A percentile compares a stretch with the other conserved stretches of the same genome.
These are phyloP conservation scores for Entelurus aequoreus DNA, from an alignment of 2,113 vertebrate genomes.

Conservation along the genomic window DNA sequence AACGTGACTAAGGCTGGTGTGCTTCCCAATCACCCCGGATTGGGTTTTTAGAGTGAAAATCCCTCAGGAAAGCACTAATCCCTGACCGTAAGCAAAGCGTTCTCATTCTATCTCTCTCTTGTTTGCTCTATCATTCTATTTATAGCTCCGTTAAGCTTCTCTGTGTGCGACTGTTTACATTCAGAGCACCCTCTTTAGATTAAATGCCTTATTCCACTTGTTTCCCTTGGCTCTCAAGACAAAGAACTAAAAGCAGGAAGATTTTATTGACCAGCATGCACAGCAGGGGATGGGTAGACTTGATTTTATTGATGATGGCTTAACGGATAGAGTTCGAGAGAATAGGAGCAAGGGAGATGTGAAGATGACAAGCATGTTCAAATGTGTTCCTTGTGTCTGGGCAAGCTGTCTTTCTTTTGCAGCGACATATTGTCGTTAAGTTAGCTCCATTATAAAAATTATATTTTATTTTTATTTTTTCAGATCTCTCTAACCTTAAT, in stretches of 20 bases:
- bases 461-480: no score
- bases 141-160: slow-evolving; percentile 64
- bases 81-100: slow-evolving; percentile 68
- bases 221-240: slow-evolving; percentile 20
- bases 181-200: slow-evolving; percentile 53
- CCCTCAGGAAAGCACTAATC: slow-evolving; percentile 71
- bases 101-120: slow-evolving; percentile 48
- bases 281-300: slow-evolving; percentile 22
- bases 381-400: slow-evolving; percentile 30
- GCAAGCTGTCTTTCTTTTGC: slow-evolving; percentile 42
- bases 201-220: slow-evolving; percentile 19
- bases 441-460: not conserved
- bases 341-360: slow-evolving; percentile 42
- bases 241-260: slow-evolving; percentile 51
- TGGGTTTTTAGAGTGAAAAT: slow-evolving; percentile 67
- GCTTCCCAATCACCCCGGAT: slow-evolving; percentile 63
- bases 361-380: slow-evolving; percentile 56
- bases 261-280: slow-evolving; percentile 34
- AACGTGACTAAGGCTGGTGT: slow-evolving; percentile 62
- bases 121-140: slow-evolving; percentile 56
- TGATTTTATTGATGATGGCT: slow-evolving; percentile 21
- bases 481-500: no score
- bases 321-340: slow-evolving; percentile 23
- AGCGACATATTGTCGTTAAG: slow-evolving; percentile 26
- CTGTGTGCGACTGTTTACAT: slow-evolving; percentile 65